These are phyloP conservation scores for Oreohelix idahoensis DNA, from an alignment of 1,140 invertebrate species.

Conservation along the genomic window DNA sequence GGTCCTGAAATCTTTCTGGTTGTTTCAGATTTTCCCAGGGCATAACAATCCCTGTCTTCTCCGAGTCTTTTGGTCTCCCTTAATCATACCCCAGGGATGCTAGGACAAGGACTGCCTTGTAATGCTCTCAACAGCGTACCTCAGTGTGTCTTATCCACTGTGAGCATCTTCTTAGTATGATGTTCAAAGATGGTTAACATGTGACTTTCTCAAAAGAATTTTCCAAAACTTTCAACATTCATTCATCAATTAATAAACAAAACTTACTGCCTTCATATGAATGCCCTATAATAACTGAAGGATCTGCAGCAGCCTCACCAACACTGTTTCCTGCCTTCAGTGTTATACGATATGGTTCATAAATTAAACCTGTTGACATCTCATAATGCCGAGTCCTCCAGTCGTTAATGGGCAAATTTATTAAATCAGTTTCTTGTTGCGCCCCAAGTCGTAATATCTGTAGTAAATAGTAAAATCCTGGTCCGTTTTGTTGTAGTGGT, in stretches of 20 bases:
- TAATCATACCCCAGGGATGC: too few species aligned
- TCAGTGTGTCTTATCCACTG: too few species aligned
- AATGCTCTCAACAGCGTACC: too few species aligned
- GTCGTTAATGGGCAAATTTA: slow-evolving; percentile 49
- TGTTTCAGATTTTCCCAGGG: too few species aligned
- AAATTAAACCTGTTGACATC: slow-evolving; percentile 77
- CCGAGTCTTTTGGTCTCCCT: too few species aligned
- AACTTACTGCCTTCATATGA: slow-evolving; percentile 87
- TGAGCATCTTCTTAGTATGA: too few species aligned
- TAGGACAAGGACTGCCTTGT: too few species aligned
- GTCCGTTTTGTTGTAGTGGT: slow-evolving; percentile 95
- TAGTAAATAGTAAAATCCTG: slow-evolving; percentile 91
- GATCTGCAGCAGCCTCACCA: slow-evolving; percentile 85
- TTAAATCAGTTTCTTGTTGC: not conserved
- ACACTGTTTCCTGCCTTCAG: slow-evolving; percentile 91
- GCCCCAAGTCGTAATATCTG: slow-evolving; percentile 82
- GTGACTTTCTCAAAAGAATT: too few species aligned
- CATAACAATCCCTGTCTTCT: too few species aligned
- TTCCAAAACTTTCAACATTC: too few species aligned
- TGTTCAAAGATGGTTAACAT: too few species aligned
- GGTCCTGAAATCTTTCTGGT: too few species aligned
- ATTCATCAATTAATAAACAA: not conserved
- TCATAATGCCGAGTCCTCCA: slow-evolving; percentile 46
- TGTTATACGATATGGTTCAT: slow-evolving; percentile 91
- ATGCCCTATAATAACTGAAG: slow-evolving; percentile 81